These are phyloP conservation scores for Syritta pipiens DNA, from an alignment of 2,888 invertebrate genomes.

Conservation along the genomic window DNA sequence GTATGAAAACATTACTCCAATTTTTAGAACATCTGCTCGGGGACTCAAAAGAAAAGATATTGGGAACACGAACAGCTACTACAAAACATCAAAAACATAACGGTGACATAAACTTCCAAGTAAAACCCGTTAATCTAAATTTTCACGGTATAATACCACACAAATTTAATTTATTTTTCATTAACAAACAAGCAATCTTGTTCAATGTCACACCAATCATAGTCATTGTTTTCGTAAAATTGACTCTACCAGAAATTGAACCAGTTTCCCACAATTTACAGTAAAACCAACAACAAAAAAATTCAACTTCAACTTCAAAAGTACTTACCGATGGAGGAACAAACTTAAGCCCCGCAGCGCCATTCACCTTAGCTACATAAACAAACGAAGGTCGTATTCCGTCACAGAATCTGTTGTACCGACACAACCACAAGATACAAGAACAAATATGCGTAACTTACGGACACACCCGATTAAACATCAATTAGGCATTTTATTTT, in stretches of 20 bases:
- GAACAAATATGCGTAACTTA: not conserved
- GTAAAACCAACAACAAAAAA: no score
- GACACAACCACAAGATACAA: not conserved
- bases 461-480: not conserved
- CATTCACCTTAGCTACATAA: no score
- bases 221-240: slow-evolving; percentile 21
- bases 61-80: no score
- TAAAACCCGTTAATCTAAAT: not conserved
- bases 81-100: no score
- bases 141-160: not conserved
- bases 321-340: slow-evolving; percentile 28
- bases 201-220: slow-evolving; percentile 58
- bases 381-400: not conserved
- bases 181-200: slow-evolving; percentile 13
- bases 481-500: not conserved
- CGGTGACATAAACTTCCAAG: no score
- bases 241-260: slow-evolving; percentile 39
- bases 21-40: no score
- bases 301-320: not conserved
- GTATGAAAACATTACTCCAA: no score
- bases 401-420: not conserved
- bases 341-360: slow-evolving; percentile 16
- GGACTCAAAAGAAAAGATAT: no score
- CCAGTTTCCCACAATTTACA: slow-evolving; percentile 22
- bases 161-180: slow-evolving; percentile 3